These are phyloP conservation scores for Myodes glareolus DNA, from an alignment of 2,113 vertebrate species.

Conservation along the genomic window DNA sequence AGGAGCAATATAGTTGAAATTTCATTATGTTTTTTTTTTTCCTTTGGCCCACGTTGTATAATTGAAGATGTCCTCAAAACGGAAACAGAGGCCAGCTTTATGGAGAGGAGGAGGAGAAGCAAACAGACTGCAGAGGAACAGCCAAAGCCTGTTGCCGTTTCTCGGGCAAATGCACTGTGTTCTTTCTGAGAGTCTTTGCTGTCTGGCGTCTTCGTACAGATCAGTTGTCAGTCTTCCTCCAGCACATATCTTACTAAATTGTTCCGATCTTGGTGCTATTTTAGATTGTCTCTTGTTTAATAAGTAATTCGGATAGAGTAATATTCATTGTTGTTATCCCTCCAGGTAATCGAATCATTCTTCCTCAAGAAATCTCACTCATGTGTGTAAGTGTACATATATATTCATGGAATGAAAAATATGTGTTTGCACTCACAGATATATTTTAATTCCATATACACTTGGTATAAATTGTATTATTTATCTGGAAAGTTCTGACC, in stretches of 20 bases:
- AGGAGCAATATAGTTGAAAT: slow-evolving; percentile 30
- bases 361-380: background rate
- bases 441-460: background rate
- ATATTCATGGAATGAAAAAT: background rate
- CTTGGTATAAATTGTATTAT: background rate
- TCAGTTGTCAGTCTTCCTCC: background rate
- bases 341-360: background rate
- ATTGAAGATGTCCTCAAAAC: slow-evolving; percentile 32
- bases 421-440: background rate
- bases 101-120: no score
- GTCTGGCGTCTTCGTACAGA: background rate
- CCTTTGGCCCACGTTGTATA: background rate
- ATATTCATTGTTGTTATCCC: background rate
- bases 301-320: background rate
- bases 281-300: background rate
- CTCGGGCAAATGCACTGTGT: background rate
- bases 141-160: rapidly evolving
- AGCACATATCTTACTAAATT: background rate
- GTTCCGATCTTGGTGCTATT: background rate
- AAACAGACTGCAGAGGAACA: background rate
- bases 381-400: background rate
- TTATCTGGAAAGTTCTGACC: background rate
- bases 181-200: background rate
- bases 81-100: background rate
- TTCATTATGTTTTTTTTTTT: background rate